phyloP scores from a whole-genome alignment of 2,797 vertebrate species.

The Gymnopithys bicolor region DNA sequence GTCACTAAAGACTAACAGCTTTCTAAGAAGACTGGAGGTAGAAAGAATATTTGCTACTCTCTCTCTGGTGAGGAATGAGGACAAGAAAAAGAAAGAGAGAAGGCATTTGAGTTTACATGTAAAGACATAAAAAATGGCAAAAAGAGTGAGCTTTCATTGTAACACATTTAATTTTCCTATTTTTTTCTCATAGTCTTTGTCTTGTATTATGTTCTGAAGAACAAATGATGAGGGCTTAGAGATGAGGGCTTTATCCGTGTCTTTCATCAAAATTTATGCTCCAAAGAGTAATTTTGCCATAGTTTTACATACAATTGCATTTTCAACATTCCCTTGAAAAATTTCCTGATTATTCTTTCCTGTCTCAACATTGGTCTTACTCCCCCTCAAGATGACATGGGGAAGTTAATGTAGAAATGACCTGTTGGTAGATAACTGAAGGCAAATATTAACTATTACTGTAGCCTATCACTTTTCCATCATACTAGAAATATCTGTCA shows the following conservation, averaged over 20 bases:
- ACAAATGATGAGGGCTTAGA: neutral
- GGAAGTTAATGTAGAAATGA: slow-evolving; percentile 26
- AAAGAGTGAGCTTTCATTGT: neutral
- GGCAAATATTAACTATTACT: neutral
- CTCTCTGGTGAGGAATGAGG: neutral
- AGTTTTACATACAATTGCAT: neutral
- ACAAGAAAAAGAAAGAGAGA: neutral
- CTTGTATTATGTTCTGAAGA: neutral
- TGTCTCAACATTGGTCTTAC: neutral
- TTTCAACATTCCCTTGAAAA: neutral
- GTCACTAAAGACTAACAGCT: neutral
- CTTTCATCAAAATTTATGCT: neutral
- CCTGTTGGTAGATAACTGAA: neutral
- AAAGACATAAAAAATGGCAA: neutral
- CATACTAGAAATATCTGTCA: neutral
- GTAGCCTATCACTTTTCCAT: neutral
- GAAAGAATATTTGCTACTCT: neutral
- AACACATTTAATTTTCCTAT: neutral
- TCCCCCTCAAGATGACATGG: neutral
- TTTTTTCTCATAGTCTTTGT: neutral
- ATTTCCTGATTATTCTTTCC: neutral
- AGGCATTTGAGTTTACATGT: neutral
- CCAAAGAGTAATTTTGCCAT: neutral
- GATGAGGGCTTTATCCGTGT: neutral
- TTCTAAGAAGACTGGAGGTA: neutral